phyloP scores from a whole-genome alignment of 2,888 invertebrate genomes.

The Punctoribates punctum region DNA sequence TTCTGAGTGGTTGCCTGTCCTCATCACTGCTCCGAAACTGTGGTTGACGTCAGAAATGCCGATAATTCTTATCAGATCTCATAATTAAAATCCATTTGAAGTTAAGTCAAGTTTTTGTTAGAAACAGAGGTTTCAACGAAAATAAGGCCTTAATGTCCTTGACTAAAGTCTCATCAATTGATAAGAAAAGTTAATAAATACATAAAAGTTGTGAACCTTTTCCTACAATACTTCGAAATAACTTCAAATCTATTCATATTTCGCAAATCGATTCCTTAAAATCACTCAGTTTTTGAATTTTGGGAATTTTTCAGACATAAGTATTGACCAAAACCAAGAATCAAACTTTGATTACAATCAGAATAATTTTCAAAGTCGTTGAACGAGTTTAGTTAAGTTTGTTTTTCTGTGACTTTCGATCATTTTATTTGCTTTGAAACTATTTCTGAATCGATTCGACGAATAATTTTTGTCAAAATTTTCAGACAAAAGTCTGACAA shows the following conservation, averaged over 20 bases:
- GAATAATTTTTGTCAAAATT: no score
- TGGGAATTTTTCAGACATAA: background rate
- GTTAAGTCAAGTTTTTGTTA: constrained; percentile 10
- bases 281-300: background rate
- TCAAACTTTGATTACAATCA: background rate
- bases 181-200: constrained; percentile 11
- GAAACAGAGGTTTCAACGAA: constrained; percentile 20
- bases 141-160: constrained; percentile 30
- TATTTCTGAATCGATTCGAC: background rate
- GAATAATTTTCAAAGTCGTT: constrained; percentile 9
- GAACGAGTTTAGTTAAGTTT: constrained; percentile 6
- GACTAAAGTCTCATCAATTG: constrained; percentile 35
- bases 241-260: background rate
- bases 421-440: background rate
- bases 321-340: background rate
- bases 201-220: background rate
- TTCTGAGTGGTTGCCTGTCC: background rate
- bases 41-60: background rate
- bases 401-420: background rate
- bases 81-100: background rate
- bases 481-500: no score
- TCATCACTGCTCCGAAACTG: background rate
- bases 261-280: background rate
- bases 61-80: background rate
- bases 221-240: background rate